These are phyloP conservation scores for Ceyx melanurus DNA, from an alignment of 2,113 vertebrate genomes.

Conservation along the genomic window DNA sequence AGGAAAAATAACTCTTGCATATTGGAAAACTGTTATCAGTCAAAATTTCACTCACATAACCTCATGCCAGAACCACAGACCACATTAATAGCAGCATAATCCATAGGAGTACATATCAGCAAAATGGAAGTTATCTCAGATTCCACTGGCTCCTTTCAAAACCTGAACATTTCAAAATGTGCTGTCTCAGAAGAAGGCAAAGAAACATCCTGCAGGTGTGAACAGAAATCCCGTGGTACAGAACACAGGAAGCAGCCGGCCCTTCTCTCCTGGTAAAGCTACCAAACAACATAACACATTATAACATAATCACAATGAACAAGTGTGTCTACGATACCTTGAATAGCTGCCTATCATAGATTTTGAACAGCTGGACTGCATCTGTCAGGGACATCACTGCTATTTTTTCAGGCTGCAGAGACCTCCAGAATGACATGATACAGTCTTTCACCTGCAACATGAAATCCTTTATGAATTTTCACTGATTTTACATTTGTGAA, in stretches of 20 bases:
- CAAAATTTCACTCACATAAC: background rate
- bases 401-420: constrained; percentile 61
- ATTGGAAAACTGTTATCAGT: background rate
- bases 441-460: constrained; percentile 56
- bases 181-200: background rate
- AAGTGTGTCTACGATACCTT: constrained; percentile 54
- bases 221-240: background rate
- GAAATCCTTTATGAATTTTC: background rate
- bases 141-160: background rate
- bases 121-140: background rate
- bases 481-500: background rate
- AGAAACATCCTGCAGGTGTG: background rate
- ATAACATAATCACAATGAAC: background rate
- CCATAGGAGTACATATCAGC: background rate
- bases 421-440: constrained; percentile 74
- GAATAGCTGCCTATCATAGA: constrained; percentile 67
- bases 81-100: background rate
- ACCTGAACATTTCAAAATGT: background rate
- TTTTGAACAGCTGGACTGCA: constrained; percentile 66
- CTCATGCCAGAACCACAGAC: background rate
- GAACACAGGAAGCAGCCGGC: background rate
- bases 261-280: background rate
- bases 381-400: constrained; percentile 64
- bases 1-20: background rate
- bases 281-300: background rate